Base-by-base conservation (phyloP, 2,888 invertebrate species). In the Yponomeuta sedellus region DNA sequence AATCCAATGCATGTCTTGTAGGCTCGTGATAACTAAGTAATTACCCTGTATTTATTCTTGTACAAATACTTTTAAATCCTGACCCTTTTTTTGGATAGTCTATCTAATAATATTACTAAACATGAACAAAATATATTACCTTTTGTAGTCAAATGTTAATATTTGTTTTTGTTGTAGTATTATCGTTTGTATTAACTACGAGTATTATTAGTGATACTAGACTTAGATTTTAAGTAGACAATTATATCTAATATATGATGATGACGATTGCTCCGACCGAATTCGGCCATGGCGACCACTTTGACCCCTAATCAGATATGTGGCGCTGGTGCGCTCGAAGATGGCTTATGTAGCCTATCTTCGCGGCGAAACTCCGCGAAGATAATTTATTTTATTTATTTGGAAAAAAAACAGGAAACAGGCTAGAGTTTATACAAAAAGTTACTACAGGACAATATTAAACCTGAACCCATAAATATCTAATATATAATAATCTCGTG, bases 211-310 rank as follows among this genome's bases (percentile, higher is more conserved):
- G 86, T 66, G 76, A 68, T 78, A 70, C 66, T 74, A 74, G 72
- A 77, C 69, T 63, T 76, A 86, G 83, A 77, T 70, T 79, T 69
- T 88, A 88, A 88, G 87, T 88, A 87, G 86, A 75, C 75, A 84
- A 82, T 77, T 52, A 16, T 52, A 52, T 52, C 16, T 52, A 16
- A 16, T 16, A 52, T 52, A 52, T 52, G n/a, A n/a, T n/a, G n/a
- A n/a, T n/a, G n/a, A n/a, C n/a, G n/a, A n/a, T n/a, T n/a, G n/a
- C n/a, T n/a, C n/a, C n/a, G n/a, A n/a, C n/a, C n/a, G n/a, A n/a
- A n/a, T n/a, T n/a, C n/a, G n/a, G n/a, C n/a, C n/a, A n/a, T n/a
- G n/a, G n/a, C n/a, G n/a, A n/a, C n/a, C n/a, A n/a, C n/a, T n/a
- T n/a, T n/a, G n/a, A n/a, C n/a, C n/a, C n/a, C n/a, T n/a, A n/a